Evolutionary conservation across 2,888 invertebrate species (phyloP).

Genomic region (Drosophila mimetica): DNA sequence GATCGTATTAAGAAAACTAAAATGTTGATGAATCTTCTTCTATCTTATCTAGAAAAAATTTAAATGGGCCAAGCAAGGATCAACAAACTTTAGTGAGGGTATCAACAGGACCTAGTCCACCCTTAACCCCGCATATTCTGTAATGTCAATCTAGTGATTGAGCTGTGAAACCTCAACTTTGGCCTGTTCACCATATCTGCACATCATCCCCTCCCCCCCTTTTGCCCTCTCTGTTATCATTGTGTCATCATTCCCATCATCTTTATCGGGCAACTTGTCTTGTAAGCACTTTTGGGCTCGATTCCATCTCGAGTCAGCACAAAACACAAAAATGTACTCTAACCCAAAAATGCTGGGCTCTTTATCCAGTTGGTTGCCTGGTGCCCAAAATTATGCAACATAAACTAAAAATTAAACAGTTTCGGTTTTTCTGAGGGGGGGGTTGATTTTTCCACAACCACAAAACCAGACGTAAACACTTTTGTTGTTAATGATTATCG

Average conservation of each 20-base stretch:
- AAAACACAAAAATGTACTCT: conserved; percentile 56
- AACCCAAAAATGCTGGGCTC: conserved; percentile 4
- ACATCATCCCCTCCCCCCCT: conserved; percentile 7
- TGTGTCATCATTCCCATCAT: conserved; percentile 56
- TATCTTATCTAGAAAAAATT: no score
- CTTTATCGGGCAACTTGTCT: conserved; percentile 39
- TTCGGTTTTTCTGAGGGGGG: conserved; percentile 15
- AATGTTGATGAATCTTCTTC: no score
- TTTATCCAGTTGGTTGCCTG: background rate
- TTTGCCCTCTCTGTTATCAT: conserved; percentile 22
- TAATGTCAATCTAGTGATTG: conserved; percentile 73
- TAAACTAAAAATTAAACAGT: conserved; percentile 75
- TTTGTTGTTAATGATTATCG: conserved; percentile 57
- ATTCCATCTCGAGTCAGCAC: conserved; percentile 58
- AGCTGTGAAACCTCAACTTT: conserved; percentile 52
- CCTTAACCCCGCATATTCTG: conserved; percentile 33
- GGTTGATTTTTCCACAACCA: conserved; percentile 42
- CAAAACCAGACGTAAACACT: conserved; percentile 71
- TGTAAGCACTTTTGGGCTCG: conserved; percentile 50
- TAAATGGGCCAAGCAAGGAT: no score
- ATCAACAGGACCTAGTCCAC: no score
- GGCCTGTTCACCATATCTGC: conserved; percentile 10
- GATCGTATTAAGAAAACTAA: no score
- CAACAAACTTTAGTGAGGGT: no score
- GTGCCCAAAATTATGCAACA: conserved; percentile 73